These are phyloP conservation scores for Girardia tigrina DNA, from an alignment of 2,888 invertebrate species.

Conservation along the genomic window DNA sequence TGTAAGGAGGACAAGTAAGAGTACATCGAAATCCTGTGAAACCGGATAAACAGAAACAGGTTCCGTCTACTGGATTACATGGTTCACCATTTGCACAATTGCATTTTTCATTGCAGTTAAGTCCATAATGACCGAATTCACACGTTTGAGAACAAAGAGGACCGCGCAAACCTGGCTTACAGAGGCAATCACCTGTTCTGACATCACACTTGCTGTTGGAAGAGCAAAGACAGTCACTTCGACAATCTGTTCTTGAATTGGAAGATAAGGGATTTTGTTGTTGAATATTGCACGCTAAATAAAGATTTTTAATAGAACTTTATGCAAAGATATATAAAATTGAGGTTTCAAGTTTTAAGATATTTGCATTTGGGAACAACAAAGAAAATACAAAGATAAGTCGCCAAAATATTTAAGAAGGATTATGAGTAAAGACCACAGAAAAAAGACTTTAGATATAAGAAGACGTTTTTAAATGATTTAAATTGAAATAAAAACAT, in stretches of 20 bases:
- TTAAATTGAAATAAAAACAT: too few species aligned
- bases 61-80: constrained; percentile 41
- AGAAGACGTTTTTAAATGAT: too few species aligned
- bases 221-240: background rate
- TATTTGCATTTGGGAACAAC: too few species aligned
- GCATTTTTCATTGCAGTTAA: constrained; percentile 40
- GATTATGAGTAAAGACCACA: too few species aligned
- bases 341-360: too few species aligned
- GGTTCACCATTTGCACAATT: constrained; percentile 40
- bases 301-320: too few species aligned
- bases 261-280: too few species aligned
- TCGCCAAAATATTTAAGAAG: too few species aligned
- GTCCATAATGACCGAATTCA: constrained; percentile 41
- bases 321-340: too few species aligned
- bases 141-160: background rate
- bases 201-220: background rate
- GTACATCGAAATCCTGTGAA: constrained; percentile 42
- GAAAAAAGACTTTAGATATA: too few species aligned
- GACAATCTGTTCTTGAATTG: background rate
- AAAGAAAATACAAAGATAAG: too few species aligned
- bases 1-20: background rate
- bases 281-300: too few species aligned
- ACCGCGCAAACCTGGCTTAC: background rate
- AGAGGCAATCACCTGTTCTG: background rate
- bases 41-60: constrained; percentile 41